A percentile compares a stretch with the other conserved stretches of the same genome.
These are phyloP conservation scores for Mesitornis unicolor DNA, from an alignment of 2,113 vertebrate species.

Conservation along the genomic window DNA sequence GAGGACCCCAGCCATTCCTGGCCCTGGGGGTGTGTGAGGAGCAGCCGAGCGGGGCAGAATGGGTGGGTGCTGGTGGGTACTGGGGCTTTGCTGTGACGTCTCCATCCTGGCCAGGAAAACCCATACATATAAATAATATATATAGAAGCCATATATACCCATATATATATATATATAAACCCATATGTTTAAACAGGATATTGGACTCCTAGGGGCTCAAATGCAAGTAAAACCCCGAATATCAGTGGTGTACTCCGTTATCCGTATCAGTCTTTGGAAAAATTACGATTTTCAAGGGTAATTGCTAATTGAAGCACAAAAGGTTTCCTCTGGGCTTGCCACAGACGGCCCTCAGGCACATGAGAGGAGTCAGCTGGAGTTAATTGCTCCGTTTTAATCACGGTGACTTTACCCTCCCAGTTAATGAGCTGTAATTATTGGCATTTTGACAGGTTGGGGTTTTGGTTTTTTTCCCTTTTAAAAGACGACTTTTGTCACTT, in stretches of 20 bases:
- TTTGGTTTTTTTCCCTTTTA: not conserved
- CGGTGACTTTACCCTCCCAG: not conserved
- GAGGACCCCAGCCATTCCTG: not conserved
- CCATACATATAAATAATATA: too few relatives aligned
- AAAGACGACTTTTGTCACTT: not conserved
- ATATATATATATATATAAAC: too few relatives aligned
- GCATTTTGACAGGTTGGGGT: not conserved
- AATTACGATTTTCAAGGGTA: constrained; percentile 40
- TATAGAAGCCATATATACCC: too few relatives aligned
- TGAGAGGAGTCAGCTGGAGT: constrained; percentile 26
- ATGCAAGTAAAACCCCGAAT: not conserved
- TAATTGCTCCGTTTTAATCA: constrained; percentile 50
- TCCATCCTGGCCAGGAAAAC: rapidly evolving
- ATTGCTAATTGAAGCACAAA: constrained; percentile 46
- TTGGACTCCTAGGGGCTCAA: not conserved
- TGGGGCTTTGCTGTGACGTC: not conserved
- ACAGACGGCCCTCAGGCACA: constrained; percentile 16
- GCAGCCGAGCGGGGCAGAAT: rapidly evolving
- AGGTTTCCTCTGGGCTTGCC: constrained; percentile 47
- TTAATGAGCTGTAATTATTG: not conserved
- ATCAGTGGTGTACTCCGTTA: not conserved
- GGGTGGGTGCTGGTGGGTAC: rapidly evolving
- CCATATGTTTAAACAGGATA: not conserved
- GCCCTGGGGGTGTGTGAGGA: not conserved
- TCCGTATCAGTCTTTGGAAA: not conserved